A percentile compares a stretch with the other conserved stretches of the same genome.
Evolutionary conservation across 2,113 vertebrate genomes (phyloP).

Genomic region (Chiloscyllium plagiosum): DNA sequence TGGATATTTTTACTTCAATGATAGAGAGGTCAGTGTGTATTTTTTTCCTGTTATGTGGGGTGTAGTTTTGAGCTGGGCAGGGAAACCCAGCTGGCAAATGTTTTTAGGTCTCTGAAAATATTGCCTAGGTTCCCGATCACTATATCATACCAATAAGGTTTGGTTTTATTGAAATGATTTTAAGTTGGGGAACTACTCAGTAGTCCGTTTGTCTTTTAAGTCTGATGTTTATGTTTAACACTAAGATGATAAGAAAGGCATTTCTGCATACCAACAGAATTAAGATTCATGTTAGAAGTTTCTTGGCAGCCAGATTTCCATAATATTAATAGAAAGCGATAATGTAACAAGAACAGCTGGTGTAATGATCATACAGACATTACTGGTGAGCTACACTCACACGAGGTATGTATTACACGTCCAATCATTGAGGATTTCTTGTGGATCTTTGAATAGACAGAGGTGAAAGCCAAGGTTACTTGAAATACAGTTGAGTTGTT

Average conservation of each 20-base stretch:
- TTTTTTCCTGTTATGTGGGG: neutral
- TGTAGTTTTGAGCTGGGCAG: neutral
- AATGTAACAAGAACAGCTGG: neutral
- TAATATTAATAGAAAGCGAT: conserved; percentile 24
- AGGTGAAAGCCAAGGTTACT: conserved; percentile 15
- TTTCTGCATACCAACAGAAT: neutral
- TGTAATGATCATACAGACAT: neutral
- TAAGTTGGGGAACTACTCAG: neutral
- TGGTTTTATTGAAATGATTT: neutral
- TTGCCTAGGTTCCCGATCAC: neutral
- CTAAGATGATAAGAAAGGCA: neutral
- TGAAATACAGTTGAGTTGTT: neutral
- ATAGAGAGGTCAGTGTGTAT: neutral
- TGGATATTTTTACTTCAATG: neutral
- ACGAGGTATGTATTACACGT: conserved; percentile 10
- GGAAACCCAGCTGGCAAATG: neutral
- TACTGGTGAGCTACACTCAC: neutral
- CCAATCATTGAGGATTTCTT: neutral
- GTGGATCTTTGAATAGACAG: neutral
- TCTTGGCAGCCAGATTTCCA: conserved; percentile 11
- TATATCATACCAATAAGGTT: neutral
- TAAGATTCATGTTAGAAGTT: neutral
- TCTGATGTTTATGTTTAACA: neutral
- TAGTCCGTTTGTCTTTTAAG: neutral
- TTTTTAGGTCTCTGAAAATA: neutral